Evolutionary conservation across 2,797 vertebrate species (phyloP), one percentile per base, ranked within the genome.

Genomic region (Thripadectes ignobilis): DNA sequence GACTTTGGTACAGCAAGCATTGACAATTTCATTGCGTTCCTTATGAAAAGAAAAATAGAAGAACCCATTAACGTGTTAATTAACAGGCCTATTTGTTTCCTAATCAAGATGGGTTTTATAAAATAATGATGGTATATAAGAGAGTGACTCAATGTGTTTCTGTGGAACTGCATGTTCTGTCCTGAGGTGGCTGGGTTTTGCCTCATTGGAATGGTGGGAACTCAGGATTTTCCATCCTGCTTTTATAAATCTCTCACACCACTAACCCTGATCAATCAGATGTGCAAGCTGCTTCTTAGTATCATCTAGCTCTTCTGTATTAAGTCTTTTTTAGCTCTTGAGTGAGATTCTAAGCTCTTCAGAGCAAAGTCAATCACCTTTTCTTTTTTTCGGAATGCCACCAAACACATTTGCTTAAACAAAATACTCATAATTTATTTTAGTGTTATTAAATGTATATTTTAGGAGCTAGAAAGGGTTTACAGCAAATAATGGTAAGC

Each of bases 1-100:
- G 39, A 17, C 11, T 69, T 58, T 73, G 34, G 63, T 34, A 14
- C 36, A 43, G 32, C 38, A 61, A 54, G 15, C n/a, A 20, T 0
- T 0, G 1, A 52, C 19, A 2, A 18, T 57, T 32, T 26, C 14
- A 3, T 43, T 55, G 32, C 3, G 2, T 13, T 79, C 4, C 12
- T 34, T 12, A 4, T 0, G 9, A 14, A 12, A 48, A 32, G 14
- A 16, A 66, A 55, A 55, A 6, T 6, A 26, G 10, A 78, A 62
- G 19, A 30, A 18, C 4, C 8, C 6, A 18, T 57, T 46, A 62
- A 18, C 7, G 3, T 49, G 16, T 48, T 58, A 59, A 65, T 80
- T 86, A 63, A 32, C 36, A 19, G 68, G 8, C 11, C 10, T 67
- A 11, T 27, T 75, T 48, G 10, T 78, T 85, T 66, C n/a, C 12